A percentile compares a stretch with the other conserved stretches of the same genome.
Conservation (phyloP, 1,140 invertebrate species). For the Cyphomyrmex costatus region DNA sequence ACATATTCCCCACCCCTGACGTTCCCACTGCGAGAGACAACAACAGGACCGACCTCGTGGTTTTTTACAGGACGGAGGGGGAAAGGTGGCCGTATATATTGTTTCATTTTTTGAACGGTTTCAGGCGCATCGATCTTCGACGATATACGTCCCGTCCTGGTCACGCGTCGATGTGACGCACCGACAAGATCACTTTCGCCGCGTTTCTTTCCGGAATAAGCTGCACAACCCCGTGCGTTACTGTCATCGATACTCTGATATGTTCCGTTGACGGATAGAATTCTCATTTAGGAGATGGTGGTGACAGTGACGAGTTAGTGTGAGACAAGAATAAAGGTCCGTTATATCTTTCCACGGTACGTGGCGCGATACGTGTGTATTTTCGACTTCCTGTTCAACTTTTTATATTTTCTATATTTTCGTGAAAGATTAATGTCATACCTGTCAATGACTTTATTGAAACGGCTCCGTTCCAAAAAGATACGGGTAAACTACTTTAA, state of each 20-base stretch:
- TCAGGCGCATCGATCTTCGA: slow-evolving; percentile 72
- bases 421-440: slow-evolving; percentile 9
- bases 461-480: neutral
- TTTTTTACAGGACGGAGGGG: slow-evolving; percentile 67
- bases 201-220: slow-evolving; percentile 46
- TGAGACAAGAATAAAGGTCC: neutral
- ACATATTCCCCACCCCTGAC: slow-evolving; percentile 71
- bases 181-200: slow-evolving; percentile 73
- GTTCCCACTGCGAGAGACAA: slow-evolving; percentile 73
- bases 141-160: slow-evolving; percentile 40
- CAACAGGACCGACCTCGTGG: slow-evolving; percentile 75
- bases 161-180: slow-evolving; percentile 47
- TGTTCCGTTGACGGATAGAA: neutral
- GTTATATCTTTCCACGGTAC: neutral
- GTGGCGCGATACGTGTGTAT: neutral
- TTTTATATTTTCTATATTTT: slow-evolving; percentile 8
- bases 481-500: neutral
- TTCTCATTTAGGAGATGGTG: neutral
- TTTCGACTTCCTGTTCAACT: neutral
- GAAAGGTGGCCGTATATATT: slow-evolving; percentile 66
- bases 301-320: neutral
- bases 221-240: neutral
- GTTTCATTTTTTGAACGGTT: slow-evolving; percentile 62
- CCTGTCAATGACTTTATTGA: neutral
- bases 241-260: neutral